Base-by-base conservation (phyloP, 2,888 invertebrate species). In the Lasius fuliginosus region DNA sequence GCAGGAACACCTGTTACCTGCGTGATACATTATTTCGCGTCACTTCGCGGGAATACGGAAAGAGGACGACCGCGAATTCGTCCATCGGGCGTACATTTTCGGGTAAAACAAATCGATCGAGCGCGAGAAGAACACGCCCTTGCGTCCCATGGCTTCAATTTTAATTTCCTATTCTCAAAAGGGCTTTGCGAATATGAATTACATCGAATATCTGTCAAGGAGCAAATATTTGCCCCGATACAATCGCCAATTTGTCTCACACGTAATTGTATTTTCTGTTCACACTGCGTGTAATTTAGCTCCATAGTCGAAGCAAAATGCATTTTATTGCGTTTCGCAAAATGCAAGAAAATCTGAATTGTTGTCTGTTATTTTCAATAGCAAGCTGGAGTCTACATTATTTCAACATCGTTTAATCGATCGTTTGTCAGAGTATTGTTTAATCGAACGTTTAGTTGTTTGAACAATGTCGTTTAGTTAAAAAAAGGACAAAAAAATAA, bases 1-100 rank as follows among this genome's bases (percentile, higher is more conserved):
- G 23, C 23, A 46, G 69, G n/a, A 49, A 74, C 89, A 89, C 90
- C 89, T 89, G 90, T 89, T 89, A 89, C 86, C 67, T 71, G 46
- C n/a, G 79, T 58, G 77, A 83, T 82, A 74, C 82, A 84, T 87
- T 67, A 82, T 82, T 82, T 82, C 82, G 77, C 79, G 79, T 79
- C 79, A 60, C 58, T 71, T 33, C 23, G 46, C 49, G 49, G 18
- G 60, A 79, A 73, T 73, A 77, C 69, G 77, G 30, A 77, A 68
- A 12, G 46, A 46, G 67, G 23, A 71, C 23, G 27, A 42, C 40
- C 58, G 18, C 58, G 33, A 33, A 23, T 30, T 65, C 76, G 68
- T 56, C 3, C 40, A 58, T 40, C 53, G 68, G n/a, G 36, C 58
- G 58, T 60, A 56, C 60, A 46, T 60, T 79, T 79, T 79, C 60